Evolutionary conservation across 2,797 vertebrate species (phyloP).

Genomic region (Glossophaga mutica): DNA sequence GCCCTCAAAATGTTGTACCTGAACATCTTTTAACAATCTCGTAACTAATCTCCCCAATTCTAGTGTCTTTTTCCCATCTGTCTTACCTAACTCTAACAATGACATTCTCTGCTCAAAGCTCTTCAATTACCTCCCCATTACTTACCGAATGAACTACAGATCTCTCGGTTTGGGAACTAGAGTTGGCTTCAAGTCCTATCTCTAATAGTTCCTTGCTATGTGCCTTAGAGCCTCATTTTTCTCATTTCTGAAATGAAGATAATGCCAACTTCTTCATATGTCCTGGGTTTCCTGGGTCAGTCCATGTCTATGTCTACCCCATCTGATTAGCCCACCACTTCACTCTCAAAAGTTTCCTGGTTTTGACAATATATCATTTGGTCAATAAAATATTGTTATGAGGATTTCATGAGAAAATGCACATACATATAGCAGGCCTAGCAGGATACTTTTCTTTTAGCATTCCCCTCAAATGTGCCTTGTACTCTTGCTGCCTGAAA

Average conservation of each 20-base stretch:
- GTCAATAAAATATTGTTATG: not conserved
- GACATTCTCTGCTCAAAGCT: not conserved
- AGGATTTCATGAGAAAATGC: not conserved
- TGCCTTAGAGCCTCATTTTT: not conserved
- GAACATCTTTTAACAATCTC: not conserved
- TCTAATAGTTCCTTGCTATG: not conserved
- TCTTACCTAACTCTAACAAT: not conserved
- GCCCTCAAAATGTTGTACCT: not conserved
- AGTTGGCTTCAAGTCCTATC: not conserved
- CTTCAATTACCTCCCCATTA: not conserved
- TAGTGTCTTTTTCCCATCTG: not conserved
- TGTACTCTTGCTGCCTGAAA: slow-evolving; percentile 3
- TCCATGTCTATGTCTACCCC: not conserved
- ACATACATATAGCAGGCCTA: not conserved
- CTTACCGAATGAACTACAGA: not conserved
- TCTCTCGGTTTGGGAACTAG: not conserved
- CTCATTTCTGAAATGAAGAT: not conserved
- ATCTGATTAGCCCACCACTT: not conserved
- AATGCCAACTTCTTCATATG: not conserved
- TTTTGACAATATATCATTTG: slow-evolving; percentile 29
- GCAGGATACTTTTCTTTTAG: not conserved
- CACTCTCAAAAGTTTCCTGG: not conserved
- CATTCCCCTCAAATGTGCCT: not conserved
- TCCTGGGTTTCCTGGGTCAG: not conserved
- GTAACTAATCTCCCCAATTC: slow-evolving; percentile 8